These are phyloP conservation scores for Lerista edwardsae DNA, from an alignment of 2,797 vertebrate species.

Conservation along the genomic window DNA sequence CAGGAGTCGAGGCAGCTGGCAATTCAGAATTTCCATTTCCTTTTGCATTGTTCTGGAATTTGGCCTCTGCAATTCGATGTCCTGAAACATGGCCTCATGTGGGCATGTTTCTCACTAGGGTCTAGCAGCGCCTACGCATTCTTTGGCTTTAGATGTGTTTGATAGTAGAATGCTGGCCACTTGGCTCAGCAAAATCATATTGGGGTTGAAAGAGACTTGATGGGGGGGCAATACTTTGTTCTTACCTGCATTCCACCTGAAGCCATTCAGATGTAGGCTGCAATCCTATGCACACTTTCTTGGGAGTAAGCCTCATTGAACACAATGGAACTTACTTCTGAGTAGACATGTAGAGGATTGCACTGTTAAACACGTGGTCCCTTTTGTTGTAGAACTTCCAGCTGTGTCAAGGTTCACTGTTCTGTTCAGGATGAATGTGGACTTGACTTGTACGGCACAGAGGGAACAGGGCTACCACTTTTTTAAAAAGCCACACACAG, in stretches of 20 bases:
- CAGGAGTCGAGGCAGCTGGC: conserved; percentile 54
- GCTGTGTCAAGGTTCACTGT: conserved; percentile 33
- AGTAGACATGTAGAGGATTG: no score
- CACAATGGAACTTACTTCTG: no score
- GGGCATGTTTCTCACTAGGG: conserved; percentile 37
- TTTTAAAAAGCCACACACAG: conserved; percentile 28
- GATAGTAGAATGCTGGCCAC: conserved; percentile 42
- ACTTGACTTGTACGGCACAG: conserved; percentile 33
- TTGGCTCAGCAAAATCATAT: conserved; percentile 44
- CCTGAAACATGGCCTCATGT: neutral
- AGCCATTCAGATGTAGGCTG: conserved; percentile 26
- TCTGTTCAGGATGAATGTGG: conserved; percentile 26
- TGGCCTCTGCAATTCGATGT: conserved; percentile 20
- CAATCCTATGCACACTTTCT: no score
- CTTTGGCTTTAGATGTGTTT: conserved; percentile 56
- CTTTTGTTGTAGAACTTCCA: conserved; percentile 7
- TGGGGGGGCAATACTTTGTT: conserved; percentile 44
- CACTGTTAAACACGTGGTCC: neutral
- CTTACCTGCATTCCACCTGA: conserved; percentile 26
- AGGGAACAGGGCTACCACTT: neutral
- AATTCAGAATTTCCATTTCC: conserved; percentile 72
- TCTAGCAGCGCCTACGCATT: conserved; percentile 36
- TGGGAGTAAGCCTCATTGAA: no score
- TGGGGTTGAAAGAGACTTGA: conserved; percentile 47
- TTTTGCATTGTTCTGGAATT: conserved; percentile 63